These are phyloP conservation scores for Clusia tigrina DNA, from an alignment of 2,888 invertebrate species.

Conservation along the genomic window DNA sequence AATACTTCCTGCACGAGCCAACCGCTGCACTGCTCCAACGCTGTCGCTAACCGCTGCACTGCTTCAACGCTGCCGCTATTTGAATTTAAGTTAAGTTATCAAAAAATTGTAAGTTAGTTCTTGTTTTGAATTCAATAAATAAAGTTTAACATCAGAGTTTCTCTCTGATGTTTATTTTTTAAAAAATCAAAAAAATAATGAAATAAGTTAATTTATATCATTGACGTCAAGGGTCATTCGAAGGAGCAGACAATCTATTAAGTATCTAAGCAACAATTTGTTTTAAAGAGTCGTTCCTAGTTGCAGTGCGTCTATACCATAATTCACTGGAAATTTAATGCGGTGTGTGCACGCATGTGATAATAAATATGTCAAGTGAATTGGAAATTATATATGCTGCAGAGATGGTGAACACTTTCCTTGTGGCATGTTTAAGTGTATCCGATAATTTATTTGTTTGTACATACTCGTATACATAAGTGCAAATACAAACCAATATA, in stretches of 20 bases:
- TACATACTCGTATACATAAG: conserved; percentile 31
- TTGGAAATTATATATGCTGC: not conserved
- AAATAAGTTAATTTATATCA: too few species aligned
- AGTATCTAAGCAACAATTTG: not conserved
- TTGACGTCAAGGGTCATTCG: conserved; percentile 4
- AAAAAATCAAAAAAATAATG: too few species aligned
- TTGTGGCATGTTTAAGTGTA: conserved; percentile 1
- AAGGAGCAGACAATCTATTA: not conserved
- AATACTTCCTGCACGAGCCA: too few species aligned
- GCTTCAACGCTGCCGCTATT: too few species aligned
- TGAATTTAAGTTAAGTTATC: too few species aligned
- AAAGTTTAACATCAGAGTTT: too few species aligned
- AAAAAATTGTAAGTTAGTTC: too few species aligned
- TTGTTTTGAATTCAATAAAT: too few species aligned
- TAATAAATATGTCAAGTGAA: conserved; percentile 7
- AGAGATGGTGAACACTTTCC: not conserved
- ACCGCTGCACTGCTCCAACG: too few species aligned
- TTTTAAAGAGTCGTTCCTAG: not conserved
- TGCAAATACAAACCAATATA: too few species aligned
- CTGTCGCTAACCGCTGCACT: too few species aligned
- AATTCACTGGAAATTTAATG: not conserved
- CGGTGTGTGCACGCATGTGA: not conserved
- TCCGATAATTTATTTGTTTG: conserved; percentile 14
- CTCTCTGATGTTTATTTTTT: too few species aligned
- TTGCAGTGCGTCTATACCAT: not conserved